Evolutionary conservation across 2,113 vertebrate genomes (phyloP).

Genomic region (Oreochromis aureus): DNA sequence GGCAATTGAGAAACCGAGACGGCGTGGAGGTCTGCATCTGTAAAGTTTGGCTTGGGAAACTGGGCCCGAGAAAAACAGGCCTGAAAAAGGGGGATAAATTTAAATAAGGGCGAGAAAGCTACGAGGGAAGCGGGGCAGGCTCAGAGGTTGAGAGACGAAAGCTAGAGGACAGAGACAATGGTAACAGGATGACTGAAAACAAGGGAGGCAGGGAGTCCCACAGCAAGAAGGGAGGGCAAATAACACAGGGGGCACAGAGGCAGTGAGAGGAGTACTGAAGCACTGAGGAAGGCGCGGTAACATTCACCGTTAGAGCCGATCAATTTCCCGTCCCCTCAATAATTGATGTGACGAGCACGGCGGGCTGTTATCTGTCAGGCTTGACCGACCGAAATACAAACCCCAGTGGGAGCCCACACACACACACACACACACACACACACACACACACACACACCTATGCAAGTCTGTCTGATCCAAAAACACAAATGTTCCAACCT

Average conservation of each 20-base stretch:
- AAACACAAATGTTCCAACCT: not conserved
- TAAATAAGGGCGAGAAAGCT: not conserved
- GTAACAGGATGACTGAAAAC: slow-evolving; percentile 5
- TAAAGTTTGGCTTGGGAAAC: not conserved
- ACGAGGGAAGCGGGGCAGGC: not conserved
- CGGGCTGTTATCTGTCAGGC: slow-evolving; percentile 62
- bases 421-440: not conserved
- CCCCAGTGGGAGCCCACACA: slow-evolving; percentile 18
- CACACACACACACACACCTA: not conserved
- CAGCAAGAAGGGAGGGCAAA: not conserved
- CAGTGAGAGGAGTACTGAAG: not conserved
- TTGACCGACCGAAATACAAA: slow-evolving; percentile 59
- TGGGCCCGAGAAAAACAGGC: not conserved
- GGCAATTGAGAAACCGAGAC: slow-evolving; percentile 3
- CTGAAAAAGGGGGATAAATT: not conserved
- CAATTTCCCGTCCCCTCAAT: slow-evolving; percentile 67
- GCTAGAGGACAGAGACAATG: not conserved
- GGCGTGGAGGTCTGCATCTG: not conserved
- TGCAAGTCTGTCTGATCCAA: not conserved
- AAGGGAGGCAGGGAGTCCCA: not conserved
- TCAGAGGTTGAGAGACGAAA: not conserved
- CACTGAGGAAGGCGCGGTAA: slow-evolving; percentile 31
- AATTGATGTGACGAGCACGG: slow-evolving; percentile 68
- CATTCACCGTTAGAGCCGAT: slow-evolving; percentile 54
- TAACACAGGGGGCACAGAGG: not conserved